Evolutionary conservation across 2,113 vertebrate genomes (phyloP).

Genomic region (Sander lucioperca): DNA sequence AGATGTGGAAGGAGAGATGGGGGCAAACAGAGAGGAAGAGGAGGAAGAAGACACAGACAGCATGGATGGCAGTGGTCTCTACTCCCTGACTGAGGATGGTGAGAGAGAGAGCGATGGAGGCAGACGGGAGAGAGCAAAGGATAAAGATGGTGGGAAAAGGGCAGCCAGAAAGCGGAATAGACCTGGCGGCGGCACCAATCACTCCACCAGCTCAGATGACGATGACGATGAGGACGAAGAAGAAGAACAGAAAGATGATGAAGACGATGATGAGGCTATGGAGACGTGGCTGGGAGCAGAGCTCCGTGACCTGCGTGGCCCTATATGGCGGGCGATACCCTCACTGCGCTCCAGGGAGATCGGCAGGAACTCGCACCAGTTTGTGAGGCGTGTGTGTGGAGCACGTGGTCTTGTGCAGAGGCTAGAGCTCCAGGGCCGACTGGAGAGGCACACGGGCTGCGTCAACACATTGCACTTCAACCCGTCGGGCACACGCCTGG

Average conservation of each 20-base stretch:
- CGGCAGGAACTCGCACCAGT: conserved; percentile 86
- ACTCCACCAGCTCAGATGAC: conserved; percentile 86
- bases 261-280: conserved; percentile 88
- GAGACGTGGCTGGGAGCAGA: conserved; percentile 94
- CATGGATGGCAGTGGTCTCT: conserved; percentile 94
- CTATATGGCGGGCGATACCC: conserved; percentile 88
- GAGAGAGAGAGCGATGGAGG: conserved; percentile 79
- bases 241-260: conserved; percentile 77
- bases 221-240: conserved; percentile 87
- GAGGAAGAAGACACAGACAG: conserved; percentile 94
- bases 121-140: conserved; percentile 64
- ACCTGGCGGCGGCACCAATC: conserved; percentile 72
- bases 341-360: conserved; percentile 90
- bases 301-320: conserved; percentile 86
- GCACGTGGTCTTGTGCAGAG: conserved; percentile 92
- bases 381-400: conserved; percentile 91
- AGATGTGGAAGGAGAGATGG: conserved; percentile 59
- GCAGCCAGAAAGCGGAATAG: conserved; percentile 82
- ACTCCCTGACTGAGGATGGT: conserved; percentile 91
- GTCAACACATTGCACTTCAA: conserved; percentile 99
- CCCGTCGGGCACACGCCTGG: conserved; percentile 93
- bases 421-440: conserved; percentile 90
- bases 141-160: conserved; percentile 63
- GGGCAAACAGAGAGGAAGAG: conserved; percentile 60
- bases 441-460: conserved; percentile 94